phyloP scores from a whole-genome alignment of 2,797 vertebrate species.

The Parauchenoglanis ngamensis region DNA sequence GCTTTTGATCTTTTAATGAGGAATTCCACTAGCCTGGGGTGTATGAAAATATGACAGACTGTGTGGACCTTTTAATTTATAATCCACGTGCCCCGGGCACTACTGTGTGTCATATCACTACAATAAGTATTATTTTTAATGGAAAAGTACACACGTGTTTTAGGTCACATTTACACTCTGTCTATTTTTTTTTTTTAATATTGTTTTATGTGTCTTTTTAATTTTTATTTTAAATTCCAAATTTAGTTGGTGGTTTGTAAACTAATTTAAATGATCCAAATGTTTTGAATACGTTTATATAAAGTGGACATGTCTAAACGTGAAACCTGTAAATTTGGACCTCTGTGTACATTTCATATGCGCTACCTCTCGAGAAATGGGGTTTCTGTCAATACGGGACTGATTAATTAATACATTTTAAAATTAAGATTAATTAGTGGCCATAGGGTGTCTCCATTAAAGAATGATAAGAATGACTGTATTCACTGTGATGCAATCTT shows the following conservation, averaged over 20 bases:
- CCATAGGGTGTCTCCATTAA: slow-evolving; percentile 44
- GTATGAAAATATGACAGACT: slow-evolving; percentile 43
- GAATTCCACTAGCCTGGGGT: slow-evolving; percentile 48
- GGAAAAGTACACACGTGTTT: slow-evolving; percentile 1
- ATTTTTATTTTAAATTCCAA: neutral
- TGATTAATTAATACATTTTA: neutral
- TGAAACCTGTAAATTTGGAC: neutral
- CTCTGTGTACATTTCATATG: slow-evolving; percentile 32
- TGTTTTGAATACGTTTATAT: neutral
- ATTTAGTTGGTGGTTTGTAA: slow-evolving; percentile 8
- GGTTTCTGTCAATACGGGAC: slow-evolving; percentile 13
- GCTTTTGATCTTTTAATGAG: slow-evolving; percentile 41
- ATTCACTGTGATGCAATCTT: slow-evolving; percentile 27
- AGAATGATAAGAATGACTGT: slow-evolving; percentile 19
- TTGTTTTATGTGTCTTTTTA: neutral
- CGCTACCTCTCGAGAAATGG: slow-evolving; percentile 38
- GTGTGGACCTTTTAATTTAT: slow-evolving; percentile 51
- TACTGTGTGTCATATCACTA: slow-evolving; percentile 16
- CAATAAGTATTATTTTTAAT: slow-evolving; percentile 12
- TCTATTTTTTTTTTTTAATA: neutral
- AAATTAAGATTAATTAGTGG: neutral
- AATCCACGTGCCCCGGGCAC: slow-evolving; percentile 26
- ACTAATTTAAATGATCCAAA: neutral
- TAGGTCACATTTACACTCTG: neutral
- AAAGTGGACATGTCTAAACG: neutral